Evolutionary conservation across 2,888 invertebrate genomes (phyloP).

Genomic region (Brachyopa scutellaris): DNA sequence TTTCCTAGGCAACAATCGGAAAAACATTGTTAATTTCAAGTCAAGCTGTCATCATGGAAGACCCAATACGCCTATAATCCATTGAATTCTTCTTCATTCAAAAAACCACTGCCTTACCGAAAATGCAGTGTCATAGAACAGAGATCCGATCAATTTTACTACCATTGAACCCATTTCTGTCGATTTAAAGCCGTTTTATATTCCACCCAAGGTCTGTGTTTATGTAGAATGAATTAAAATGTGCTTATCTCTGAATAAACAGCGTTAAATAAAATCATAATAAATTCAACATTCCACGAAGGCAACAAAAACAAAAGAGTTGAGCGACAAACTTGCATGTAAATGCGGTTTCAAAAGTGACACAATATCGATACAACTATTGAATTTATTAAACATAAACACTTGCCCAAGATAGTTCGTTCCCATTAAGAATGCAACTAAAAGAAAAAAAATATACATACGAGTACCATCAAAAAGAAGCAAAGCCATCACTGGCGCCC

Average conservation of each 20-base stretch:
- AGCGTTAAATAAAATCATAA: constrained; percentile 28
- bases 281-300: constrained; percentile 45
- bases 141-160: no score
- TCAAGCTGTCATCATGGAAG: no score
- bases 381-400: constrained; percentile 40
- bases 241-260: not conserved
- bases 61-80: no score
- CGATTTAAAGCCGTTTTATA: no score
- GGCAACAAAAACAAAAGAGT: constrained; percentile 52
- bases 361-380: constrained; percentile 37
- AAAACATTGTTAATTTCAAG: no score
- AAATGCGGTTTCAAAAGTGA: constrained; percentile 16
- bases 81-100: no score
- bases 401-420: constrained; percentile 36
- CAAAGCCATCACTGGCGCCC: constrained; percentile 45
- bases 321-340: constrained; percentile 33
- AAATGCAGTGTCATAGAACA: no score
- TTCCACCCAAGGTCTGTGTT: not conserved
- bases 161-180: no score
- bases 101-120: no score
- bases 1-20: no score
- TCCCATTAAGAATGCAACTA: constrained; percentile 42
- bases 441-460: not conserved
- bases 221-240: not conserved
- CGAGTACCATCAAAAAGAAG: constrained; percentile 22